phyloP scores from a whole-genome alignment of 2,797 vertebrate genomes.

The Leptodactylus fallax region DNA sequence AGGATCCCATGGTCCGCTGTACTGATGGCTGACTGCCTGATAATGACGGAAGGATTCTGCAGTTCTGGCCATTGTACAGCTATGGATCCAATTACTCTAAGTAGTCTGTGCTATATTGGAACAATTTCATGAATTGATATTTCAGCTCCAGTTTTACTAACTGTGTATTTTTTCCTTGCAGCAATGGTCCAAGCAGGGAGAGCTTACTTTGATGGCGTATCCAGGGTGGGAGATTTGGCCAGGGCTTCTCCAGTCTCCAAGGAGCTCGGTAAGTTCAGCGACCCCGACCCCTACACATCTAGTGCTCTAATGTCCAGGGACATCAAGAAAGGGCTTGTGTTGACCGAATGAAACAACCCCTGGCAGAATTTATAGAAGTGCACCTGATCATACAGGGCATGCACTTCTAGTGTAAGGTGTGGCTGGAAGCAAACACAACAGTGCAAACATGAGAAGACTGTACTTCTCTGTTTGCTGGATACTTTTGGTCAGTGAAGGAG shows the following conservation, averaged over 20 bases:
- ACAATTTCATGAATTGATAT: neutral
- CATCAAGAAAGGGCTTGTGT: neutral
- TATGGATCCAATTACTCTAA: too few species aligned
- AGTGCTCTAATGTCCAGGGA: neutral
- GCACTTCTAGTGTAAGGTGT: conserved; percentile 64
- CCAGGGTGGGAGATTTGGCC: conserved; percentile 92
- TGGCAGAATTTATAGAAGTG: neutral
- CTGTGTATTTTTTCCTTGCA: conserved; percentile 65
- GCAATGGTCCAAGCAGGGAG: conserved; percentile 92
- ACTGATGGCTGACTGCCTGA: neutral
- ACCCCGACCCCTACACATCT: too few species aligned
- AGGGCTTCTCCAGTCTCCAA: conserved; percentile 90
- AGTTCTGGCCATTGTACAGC: too few species aligned
- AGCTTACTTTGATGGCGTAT: conserved; percentile 92
- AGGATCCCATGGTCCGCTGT: neutral
- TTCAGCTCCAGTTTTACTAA: neutral
- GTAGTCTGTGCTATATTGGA: neutral
- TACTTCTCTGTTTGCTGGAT: conserved; percentile 61
- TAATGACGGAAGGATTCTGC: neutral
- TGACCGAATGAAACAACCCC: neutral
- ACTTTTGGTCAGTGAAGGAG: conserved; percentile 53
- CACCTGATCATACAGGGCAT: neutral
- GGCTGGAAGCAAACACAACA: conserved; percentile 75
- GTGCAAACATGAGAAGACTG: conserved; percentile 76
- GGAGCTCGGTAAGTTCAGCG: conserved; percentile 86